Percentiles rank a stretch among this genome's conserved stretches.
Evolutionary conservation across 2,113 vertebrate genomes (phyloP).

Genomic region (Genyomyrus donnyi): DNA sequence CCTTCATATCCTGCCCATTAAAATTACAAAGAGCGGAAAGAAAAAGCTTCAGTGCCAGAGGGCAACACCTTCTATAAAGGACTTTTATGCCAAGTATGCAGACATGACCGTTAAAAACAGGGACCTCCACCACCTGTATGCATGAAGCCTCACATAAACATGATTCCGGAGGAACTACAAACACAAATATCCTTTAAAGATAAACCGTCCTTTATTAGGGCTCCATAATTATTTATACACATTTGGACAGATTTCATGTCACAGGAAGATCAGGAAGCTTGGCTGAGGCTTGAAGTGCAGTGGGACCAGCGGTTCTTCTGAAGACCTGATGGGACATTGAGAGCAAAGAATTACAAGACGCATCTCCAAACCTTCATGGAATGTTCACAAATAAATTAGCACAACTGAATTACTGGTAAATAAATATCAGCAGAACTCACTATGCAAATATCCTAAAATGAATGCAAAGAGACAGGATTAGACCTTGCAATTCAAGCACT

Average conservation of each 20-base stretch:
- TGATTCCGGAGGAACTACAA: not conserved
- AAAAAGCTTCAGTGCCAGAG: not conserved
- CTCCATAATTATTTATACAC: constrained; percentile 52
- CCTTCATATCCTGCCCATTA: not conserved
- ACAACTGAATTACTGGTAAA: not conserved
- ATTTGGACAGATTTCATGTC: constrained; percentile 48
- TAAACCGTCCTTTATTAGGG: constrained; percentile 53
- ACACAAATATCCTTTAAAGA: constrained; percentile 7
- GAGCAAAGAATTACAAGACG: constrained; percentile 7
- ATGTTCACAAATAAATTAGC: not conserved
- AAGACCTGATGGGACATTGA: constrained; percentile 38
- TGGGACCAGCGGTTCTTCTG: constrained; percentile 19
- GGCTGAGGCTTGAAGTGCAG: constrained; percentile 34
- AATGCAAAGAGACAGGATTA: not conserved
- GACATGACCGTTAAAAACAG: not conserved
- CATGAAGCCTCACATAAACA: not conserved
- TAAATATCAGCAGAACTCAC: not conserved
- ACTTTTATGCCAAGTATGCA: not conserved
- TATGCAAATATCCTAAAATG: not conserved
- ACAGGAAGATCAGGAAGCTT: constrained; percentile 42
- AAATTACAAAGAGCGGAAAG: not conserved
- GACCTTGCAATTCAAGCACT: not conserved
- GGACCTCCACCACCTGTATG: not conserved
- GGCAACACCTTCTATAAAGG: not conserved
- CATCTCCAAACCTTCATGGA: not conserved